A percentile compares a stretch with the other conserved stretches of the same genome.
These are phyloP conservation scores for Plutella xylostella DNA, from an alignment of 2,888 invertebrate species.

Conservation along the genomic window DNA sequence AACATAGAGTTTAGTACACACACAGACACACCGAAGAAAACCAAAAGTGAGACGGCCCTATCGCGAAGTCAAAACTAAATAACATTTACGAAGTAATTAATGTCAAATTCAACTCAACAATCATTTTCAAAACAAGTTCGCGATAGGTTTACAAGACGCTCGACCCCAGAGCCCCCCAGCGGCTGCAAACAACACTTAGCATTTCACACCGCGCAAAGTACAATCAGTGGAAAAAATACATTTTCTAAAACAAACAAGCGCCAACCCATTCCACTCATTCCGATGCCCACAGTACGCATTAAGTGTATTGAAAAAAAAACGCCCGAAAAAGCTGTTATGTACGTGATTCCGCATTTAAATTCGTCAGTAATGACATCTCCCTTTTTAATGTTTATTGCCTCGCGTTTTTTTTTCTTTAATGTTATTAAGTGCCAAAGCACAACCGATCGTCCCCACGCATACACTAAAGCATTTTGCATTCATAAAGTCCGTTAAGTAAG, in stretches of 20 bases:
- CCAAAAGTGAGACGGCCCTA: no score
- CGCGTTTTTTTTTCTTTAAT: constrained; percentile 30
- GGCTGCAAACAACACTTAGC: not conserved
- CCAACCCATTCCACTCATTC: constrained; percentile 29
- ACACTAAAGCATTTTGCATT: constrained; percentile 34
- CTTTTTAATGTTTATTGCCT: constrained; percentile 50
- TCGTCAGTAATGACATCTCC: constrained; percentile 48
- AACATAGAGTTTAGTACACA: no score
- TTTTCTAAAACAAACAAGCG: constrained; percentile 9
- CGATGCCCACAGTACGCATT: constrained; percentile 38
- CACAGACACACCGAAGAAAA: no score
- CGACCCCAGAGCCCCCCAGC: no score
- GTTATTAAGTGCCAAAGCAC: constrained; percentile 32
- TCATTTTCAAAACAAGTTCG: no score
- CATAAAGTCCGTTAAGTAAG: constrained; percentile 13
- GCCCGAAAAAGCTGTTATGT: constrained; percentile 44
- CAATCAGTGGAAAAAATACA: constrained; percentile 6
- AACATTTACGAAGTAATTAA: no score
- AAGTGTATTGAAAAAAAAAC: constrained; percentile 52
- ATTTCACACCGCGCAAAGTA: constrained; percentile 1
- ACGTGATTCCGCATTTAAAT: constrained; percentile 68
- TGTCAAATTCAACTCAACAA: no score
- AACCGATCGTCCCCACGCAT: constrained; percentile 31
- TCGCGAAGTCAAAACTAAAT: no score
- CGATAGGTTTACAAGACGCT: no score